A percentile compares a stretch with the other conserved stretches of the same genome.
Evolutionary conservation across 2,888 invertebrate genomes (phyloP).

Genomic region (Agrotis segetum): DNA sequence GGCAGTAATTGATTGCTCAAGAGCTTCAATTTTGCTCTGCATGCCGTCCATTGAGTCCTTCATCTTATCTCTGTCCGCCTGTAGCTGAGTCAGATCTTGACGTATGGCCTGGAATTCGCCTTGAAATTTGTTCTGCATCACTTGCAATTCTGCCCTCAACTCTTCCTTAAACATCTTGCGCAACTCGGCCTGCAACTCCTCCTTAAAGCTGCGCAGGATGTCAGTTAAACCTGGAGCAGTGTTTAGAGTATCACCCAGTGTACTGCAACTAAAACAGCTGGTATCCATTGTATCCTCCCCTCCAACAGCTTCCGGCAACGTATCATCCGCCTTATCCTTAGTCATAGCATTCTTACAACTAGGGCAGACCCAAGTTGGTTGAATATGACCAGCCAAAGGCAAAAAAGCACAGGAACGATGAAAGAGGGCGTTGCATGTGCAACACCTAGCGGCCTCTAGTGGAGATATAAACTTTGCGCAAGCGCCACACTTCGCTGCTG

Average conservation of each 20-base stretch:
- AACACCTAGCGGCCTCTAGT: slow-evolving; percentile 1
- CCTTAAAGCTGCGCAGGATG: not conserved
- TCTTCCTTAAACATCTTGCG: not conserved
- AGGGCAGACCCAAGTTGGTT: not conserved
- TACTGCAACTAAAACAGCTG: not conserved
- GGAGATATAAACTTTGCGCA: slow-evolving; percentile 2
- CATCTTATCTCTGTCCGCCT: not conserved
- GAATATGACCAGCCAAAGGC: not conserved
- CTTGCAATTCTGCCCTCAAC: not conserved
- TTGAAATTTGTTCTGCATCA: not conserved
- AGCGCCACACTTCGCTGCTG: not conserved
- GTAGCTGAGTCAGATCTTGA: not conserved
- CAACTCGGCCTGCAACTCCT: not conserved
- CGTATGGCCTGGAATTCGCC: not conserved
- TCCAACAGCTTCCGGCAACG: not conserved
- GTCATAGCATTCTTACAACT: not conserved
- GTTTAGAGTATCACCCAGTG: not conserved
- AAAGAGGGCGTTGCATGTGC: not conserved
- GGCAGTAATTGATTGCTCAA: not conserved
- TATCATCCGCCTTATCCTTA: not conserved
- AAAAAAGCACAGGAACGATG: not conserved
- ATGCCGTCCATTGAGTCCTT: not conserved
- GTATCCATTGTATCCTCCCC: not conserved
- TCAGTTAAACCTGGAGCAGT: not conserved
- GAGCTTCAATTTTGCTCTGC: not conserved